These are phyloP conservation scores for Bos javanicus DNA, from an alignment of 2,113 vertebrate genomes.

Conservation along the genomic window DNA sequence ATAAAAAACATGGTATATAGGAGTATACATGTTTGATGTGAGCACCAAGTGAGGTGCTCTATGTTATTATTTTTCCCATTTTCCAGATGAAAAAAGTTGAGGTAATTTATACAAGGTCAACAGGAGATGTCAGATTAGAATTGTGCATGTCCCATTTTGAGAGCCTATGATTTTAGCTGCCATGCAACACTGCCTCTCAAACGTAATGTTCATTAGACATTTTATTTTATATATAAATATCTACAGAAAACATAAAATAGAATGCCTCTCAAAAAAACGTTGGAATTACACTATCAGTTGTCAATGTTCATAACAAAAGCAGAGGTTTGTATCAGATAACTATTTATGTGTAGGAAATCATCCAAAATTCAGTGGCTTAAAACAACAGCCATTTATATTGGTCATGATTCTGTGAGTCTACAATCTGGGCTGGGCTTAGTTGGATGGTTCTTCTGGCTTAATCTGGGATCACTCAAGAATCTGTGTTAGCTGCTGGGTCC, in stretches of 20 bases:
- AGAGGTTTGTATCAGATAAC: background rate
- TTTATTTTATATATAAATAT: background rate
- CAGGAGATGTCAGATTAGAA: background rate
- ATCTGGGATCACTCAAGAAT: background rate
- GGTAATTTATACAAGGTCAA: background rate
- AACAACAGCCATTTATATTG: background rate
- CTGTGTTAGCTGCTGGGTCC: background rate
- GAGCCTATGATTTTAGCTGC: background rate
- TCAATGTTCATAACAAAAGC: background rate
- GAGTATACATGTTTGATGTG: background rate
- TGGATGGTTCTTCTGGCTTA: background rate
- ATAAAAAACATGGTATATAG: background rate
- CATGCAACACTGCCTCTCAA: background rate
- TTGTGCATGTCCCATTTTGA: background rate
- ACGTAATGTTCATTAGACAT: background rate
- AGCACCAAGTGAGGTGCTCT: background rate
- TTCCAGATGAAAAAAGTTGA: background rate
- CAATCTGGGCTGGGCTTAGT: background rate
- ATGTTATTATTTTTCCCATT: background rate
- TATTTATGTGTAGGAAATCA: slow-evolving; percentile 2
- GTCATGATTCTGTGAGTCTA: background rate
- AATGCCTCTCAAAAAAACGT: background rate
- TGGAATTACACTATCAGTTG: background rate
- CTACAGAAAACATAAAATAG: background rate
- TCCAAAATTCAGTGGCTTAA: background rate